A percentile compares a stretch with the other conserved stretches of the same genome.
phyloP scores from a whole-genome alignment of 2,113 vertebrate species.

The Alouatta palliata region DNA sequence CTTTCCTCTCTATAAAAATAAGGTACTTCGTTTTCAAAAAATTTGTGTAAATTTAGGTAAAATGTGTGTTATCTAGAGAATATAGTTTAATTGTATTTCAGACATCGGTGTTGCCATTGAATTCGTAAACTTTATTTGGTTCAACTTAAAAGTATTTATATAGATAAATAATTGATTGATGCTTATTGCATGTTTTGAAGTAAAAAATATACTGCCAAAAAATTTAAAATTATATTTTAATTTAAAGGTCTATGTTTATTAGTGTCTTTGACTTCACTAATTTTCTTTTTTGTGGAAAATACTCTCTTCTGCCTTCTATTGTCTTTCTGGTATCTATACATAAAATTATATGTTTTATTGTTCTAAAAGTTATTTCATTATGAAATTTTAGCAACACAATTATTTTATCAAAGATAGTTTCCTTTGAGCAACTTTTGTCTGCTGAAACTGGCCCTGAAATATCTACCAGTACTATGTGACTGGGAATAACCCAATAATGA shows the following conservation, averaged over 20 bases:
- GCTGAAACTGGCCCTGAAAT: background rate
- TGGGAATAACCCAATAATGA: background rate
- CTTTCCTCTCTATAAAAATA: background rate
- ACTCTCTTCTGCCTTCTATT: background rate
- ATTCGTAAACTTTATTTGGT: background rate
- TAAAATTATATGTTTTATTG: background rate
- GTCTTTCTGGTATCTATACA: background rate
- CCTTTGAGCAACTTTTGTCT: background rate
- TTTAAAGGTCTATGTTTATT: background rate
- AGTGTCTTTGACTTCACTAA: background rate
- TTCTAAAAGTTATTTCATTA: background rate
- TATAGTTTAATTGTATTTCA: background rate
- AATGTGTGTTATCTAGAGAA: background rate
- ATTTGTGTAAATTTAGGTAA: background rate
- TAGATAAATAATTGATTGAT: background rate
- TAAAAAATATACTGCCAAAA: background rate
- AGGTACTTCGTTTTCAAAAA: background rate
- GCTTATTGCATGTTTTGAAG: background rate
- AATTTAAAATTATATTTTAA: background rate
- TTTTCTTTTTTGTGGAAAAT: background rate
- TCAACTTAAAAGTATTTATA: background rate
- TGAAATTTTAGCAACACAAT: background rate
- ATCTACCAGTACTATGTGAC: background rate
- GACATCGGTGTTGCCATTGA: background rate
- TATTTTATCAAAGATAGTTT: background rate